phyloP scores from a whole-genome alignment of 2,113 vertebrate species.

The Labrus mixtus region DNA sequence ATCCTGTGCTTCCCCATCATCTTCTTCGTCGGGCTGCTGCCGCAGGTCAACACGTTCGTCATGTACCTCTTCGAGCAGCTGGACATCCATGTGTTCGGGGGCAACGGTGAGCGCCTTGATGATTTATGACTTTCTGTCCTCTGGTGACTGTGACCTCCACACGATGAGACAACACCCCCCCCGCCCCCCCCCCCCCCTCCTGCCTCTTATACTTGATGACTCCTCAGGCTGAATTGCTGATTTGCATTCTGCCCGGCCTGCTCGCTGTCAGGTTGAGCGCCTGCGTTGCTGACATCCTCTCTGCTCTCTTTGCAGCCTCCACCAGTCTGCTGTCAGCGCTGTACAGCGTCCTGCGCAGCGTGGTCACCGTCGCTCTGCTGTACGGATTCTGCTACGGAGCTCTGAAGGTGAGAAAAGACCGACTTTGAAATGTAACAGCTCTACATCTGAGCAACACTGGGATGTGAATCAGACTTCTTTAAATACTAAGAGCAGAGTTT shows the following conservation, averaged over 20 bases:
- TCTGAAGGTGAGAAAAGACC: slow-evolving; percentile 88
- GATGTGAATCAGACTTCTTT: too few relatives aligned
- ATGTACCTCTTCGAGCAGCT: slow-evolving; percentile 99
- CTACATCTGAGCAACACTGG: too few relatives aligned
- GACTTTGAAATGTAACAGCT: not conserved
- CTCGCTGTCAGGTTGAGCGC: slow-evolving; percentile 38
- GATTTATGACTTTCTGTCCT: not conserved
- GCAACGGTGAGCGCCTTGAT: slow-evolving; percentile 89
- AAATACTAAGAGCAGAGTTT: too few relatives aligned
- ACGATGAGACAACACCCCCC: slow-evolving; percentile 13
- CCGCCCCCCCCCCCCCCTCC: not conserved
- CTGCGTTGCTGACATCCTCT: slow-evolving; percentile 42
- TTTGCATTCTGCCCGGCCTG: slow-evolving; percentile 41
- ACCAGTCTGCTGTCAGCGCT: slow-evolving; percentile 96
- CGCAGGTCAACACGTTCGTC: slow-evolving; percentile 98
- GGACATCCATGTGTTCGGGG: slow-evolving; percentile 98
- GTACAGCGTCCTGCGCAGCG: slow-evolving; percentile 95
- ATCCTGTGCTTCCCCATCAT: slow-evolving; percentile 96
- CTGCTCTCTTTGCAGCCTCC: slow-evolving; percentile 85
- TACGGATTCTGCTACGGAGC: slow-evolving; percentile 98
- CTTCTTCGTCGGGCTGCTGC: slow-evolving; percentile 97
- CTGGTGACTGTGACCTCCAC: slow-evolving; percentile 39
- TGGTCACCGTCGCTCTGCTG: slow-evolving; percentile 93
- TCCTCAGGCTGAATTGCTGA: slow-evolving; percentile 39
- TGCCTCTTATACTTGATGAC: slow-evolving; percentile 20